phyloP scores from a whole-genome alignment of 1,140 invertebrate genomes.

The Tetranychus urticae region DNA sequence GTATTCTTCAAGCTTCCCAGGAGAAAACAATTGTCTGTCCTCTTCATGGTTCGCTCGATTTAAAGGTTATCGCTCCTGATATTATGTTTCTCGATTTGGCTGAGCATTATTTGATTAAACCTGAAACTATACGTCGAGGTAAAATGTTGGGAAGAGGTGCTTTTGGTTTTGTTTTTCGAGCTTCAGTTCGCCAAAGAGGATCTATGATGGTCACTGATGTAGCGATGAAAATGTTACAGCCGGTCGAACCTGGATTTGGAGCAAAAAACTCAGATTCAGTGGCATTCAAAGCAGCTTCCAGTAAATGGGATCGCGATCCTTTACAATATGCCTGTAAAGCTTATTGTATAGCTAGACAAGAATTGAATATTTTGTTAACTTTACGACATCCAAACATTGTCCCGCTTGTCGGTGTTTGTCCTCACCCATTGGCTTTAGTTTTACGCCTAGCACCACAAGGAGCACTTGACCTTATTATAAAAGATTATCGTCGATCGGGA shows the following conservation, averaged over 20 bases:
- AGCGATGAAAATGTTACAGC: constrained; percentile 86
- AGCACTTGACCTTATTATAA: constrained; percentile 53
- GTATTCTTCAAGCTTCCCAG: constrained; percentile 61
- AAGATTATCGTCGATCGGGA: constrained; percentile 55
- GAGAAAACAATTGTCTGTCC: constrained; percentile 42
- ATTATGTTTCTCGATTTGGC: constrained; percentile 68
- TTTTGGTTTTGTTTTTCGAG: constrained; percentile 88
- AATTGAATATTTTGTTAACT: constrained; percentile 81
- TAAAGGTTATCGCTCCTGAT: constrained; percentile 57
- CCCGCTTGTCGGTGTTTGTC: constrained; percentile 68
- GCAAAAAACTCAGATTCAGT: constrained; percentile 42
- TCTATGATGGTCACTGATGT: constrained; percentile 29
- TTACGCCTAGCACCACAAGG: constrained; percentile 74
- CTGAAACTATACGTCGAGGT: constrained; percentile 50
- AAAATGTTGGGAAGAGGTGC: constrained; percentile 73
- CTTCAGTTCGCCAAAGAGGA: constrained; percentile 31
- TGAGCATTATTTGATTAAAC: constrained; percentile 44
- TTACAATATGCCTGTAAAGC: constrained; percentile 74
- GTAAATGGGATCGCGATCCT: constrained; percentile 73
- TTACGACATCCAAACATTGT: constrained; percentile 83
- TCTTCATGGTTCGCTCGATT: constrained; percentile 39
- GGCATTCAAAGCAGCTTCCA: constrained; percentile 55
- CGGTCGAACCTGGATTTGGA: constrained; percentile 57
- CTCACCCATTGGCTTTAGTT: constrained; percentile 65
- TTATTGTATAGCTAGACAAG: constrained; percentile 79